Base-by-base conservation (phyloP, 2,797 vertebrate genomes). In the Telmatherina bonti region DNA sequence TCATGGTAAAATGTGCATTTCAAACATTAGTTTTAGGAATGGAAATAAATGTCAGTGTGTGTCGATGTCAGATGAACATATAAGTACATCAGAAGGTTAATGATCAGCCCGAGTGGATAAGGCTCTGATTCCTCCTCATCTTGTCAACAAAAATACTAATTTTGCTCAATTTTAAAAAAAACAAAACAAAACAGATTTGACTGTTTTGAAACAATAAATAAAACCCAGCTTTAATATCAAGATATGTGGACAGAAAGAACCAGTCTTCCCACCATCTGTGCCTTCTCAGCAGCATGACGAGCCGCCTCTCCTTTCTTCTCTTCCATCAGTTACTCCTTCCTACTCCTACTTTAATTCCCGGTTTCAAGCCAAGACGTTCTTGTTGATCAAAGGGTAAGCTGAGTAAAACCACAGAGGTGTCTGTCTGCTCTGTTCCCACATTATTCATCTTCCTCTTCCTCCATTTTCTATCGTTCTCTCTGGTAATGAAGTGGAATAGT, bases 391-490 rank as follows among this genome's bases (percentile, higher is more conserved):
- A 49, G 70, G 78, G 61, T 72, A 68, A 61, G 63, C 18, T 12
- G 18, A 83, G 72, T 60, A 64, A 81, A 84, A 88, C 84, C 79
- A 68, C 87, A 74, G 79, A 87, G 72, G 82, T 85, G 84, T 84
- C 79, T 84, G 84, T 84, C 79, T 75, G 70, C 56, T 81, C 72
- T 70, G 51, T 79, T 85, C 80, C 78, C 83, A 86, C 82, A 77
- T 84, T 79, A 67, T 85, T 81, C 68, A 74, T 82, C 56, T 63
- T 77, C 47, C 20, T 67, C 52, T 62, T 60, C 70, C 66, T 74
- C 82, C 26, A 31, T 57, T 30, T 24, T 15, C 70, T 30, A 76
- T 33, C 43, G 43, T 61, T 81, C 62, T 20, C 66, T 66, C 24
- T 57, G 77, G 30, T 87, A 88, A 85, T 77, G 79, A 88, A 81